Percentiles rank a stretch among this genome's conserved stretches.
Evolutionary conservation across 2,888 invertebrate genomes (phyloP).

Genomic region (Epinotia bilunana): DNA sequence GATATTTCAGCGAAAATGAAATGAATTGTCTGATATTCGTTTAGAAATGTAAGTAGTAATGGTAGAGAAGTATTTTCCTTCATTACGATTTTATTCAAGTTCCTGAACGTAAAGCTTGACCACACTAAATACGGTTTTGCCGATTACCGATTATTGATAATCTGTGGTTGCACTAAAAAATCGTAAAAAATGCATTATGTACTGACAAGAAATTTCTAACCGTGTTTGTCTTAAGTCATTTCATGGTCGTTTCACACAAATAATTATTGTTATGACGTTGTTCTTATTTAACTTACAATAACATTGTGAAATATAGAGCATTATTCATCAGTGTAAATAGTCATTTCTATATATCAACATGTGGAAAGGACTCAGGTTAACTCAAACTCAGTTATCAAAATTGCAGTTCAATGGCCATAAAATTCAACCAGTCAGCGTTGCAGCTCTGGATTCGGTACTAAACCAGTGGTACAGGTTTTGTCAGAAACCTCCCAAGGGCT

Average conservation of each 20-base stretch:
- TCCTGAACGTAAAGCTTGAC: constrained; percentile 32
- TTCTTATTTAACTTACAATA: constrained; percentile 67
- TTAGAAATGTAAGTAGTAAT: constrained; percentile 22
- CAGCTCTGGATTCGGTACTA: constrained; percentile 84
- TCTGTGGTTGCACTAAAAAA: not conserved
- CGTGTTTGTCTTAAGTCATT: constrained; percentile 74
- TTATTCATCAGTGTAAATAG: constrained; percentile 60
- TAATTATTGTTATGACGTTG: constrained; percentile 60
- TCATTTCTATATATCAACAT: constrained; percentile 62
- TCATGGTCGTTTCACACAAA: constrained; percentile 54
- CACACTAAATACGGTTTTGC: not conserved
- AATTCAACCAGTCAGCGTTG: constrained; percentile 78
- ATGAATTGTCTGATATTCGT: constrained; percentile 42
- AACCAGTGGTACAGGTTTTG: constrained; percentile 87
- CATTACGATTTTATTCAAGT: not conserved
- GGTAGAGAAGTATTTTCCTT: not conserved
- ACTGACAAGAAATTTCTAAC: constrained; percentile 72
- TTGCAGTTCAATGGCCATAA: constrained; percentile 76
- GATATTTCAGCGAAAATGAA: constrained; percentile 42
- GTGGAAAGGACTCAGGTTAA: constrained; percentile 81
- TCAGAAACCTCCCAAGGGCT: constrained; percentile 95
- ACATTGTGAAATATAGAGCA: constrained; percentile 71
- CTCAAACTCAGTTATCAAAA: constrained; percentile 78
- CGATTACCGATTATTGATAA: not conserved
- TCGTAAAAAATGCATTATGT: constrained; percentile 31